Evolutionary conservation across 2,888 invertebrate species (phyloP).

Genomic region (Cloeon dipterum): DNA sequence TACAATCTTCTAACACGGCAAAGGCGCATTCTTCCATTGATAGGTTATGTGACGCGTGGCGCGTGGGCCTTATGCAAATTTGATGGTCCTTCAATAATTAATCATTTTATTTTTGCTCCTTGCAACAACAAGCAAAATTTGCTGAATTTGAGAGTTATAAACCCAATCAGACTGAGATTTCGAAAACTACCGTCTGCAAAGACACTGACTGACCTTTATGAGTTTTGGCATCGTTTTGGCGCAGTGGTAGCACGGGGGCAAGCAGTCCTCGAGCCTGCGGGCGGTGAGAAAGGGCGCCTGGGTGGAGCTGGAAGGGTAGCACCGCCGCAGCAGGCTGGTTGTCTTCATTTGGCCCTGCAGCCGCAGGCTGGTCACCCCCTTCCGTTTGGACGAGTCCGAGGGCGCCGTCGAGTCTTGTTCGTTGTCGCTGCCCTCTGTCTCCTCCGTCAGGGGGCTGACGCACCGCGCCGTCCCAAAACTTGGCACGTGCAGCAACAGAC

Average conservation of each 20-base stretch:
- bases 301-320: constrained; percentile 17
- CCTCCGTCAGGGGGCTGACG: constrained; percentile 13
- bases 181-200: too few species aligned
- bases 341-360: constrained; percentile 5
- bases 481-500: constrained; percentile 14
- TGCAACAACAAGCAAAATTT: too few species aligned
- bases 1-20: too few species aligned
- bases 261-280: constrained; percentile 23
- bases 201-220: constrained; percentile 29
- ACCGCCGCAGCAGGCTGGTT: constrained; percentile 15
- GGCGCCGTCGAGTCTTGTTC: not conserved
- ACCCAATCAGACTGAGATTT: too few species aligned
- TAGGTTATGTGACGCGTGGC: too few species aligned
- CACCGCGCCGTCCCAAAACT: constrained; percentile 12
- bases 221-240: constrained; percentile 30
- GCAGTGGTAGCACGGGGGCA: constrained; percentile 30
- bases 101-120: too few species aligned
- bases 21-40: too few species aligned
- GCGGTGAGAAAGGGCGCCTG: constrained; percentile 20
- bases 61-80: too few species aligned
- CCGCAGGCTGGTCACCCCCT: constrained; percentile 3
- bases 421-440: constrained; percentile 9
- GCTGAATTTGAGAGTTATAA: too few species aligned
- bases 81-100: too few species aligned
- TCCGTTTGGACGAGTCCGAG: not conserved